phyloP scores from a whole-genome alignment of 2,888 invertebrate species.

The Apotomis turbidana region DNA sequence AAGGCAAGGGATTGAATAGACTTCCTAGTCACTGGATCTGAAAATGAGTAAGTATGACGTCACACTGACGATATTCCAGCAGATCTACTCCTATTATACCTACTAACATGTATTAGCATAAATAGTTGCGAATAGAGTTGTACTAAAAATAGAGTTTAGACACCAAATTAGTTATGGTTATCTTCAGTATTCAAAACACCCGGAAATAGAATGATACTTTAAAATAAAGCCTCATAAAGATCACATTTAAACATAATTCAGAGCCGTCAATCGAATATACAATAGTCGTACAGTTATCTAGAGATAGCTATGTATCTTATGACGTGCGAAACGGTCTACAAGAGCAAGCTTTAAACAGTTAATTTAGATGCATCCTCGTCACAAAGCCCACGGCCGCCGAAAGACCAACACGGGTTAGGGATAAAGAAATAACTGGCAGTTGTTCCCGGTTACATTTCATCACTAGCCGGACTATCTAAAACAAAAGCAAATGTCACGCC shows the following conservation, averaged over 20 bases:
- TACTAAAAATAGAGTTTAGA: slow-evolving; percentile 5
- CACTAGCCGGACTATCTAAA: slow-evolving; percentile 56
- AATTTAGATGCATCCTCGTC: slow-evolving; percentile 45
- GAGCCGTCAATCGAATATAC: neutral
- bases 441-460: slow-evolving; percentile 60
- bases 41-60: slow-evolving; percentile 5
- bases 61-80: slow-evolving; percentile 9
- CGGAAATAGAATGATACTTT: neutral
- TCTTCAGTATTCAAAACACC: neutral
- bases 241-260: too few relatives aligned
- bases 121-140: slow-evolving; percentile 3
- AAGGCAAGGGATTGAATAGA: too few relatives aligned
- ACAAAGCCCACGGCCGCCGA: slow-evolving; percentile 44
- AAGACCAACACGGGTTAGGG: slow-evolving; percentile 49
- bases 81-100: slow-evolving; percentile 4
- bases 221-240: neutral
- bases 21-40: neutral
- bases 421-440: slow-evolving; percentile 52
- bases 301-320: neutral
- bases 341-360: slow-evolving; percentile 17
- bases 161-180: neutral
- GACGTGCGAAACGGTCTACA: neutral
- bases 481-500: slow-evolving; percentile 68
- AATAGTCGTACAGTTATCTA: neutral
- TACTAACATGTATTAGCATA: slow-evolving; percentile 1